phyloP scores from a whole-genome alignment of 2,797 vertebrate genomes.

The Molossus alvarezi region DNA sequence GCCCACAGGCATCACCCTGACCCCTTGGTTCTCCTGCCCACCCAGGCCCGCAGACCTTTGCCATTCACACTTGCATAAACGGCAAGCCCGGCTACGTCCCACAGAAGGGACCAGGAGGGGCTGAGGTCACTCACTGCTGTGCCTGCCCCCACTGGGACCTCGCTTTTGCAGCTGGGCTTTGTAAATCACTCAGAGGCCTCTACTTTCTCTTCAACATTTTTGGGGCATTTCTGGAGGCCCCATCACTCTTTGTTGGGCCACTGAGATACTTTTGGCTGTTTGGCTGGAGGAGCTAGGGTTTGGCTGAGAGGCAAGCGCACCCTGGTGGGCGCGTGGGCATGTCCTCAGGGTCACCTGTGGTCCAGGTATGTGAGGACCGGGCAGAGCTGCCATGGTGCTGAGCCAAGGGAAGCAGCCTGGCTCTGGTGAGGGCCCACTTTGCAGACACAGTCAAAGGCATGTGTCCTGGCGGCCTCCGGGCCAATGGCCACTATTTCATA shows the following conservation, averaged over 20 bases:
- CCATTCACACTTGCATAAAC: neutral
- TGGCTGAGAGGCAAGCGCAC: neutral
- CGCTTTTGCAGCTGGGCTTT: neutral
- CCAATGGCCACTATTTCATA: accelerated
- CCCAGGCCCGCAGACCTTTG: neutral
- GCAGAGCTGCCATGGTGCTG: accelerated
- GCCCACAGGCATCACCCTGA: neutral
- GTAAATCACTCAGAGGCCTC: neutral
- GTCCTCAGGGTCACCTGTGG: neutral
- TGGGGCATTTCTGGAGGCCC: constrained; percentile 34
- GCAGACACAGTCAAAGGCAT: neutral
- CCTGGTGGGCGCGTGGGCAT: accelerated
- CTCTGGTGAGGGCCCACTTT: neutral
- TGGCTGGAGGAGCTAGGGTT: constrained; percentile 48
- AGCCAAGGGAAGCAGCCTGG: accelerated
- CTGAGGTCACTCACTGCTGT: accelerated
- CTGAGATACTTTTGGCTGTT: neutral
- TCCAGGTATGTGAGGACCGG: neutral
- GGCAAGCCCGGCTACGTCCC: accelerated
- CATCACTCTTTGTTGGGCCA: constrained; percentile 24
- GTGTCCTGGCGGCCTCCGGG: accelerated
- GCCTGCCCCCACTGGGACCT: constrained; percentile 19
- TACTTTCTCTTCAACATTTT: constrained; percentile 21
- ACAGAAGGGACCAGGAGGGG: accelerated
- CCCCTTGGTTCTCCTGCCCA: neutral